Conservation (phyloP, 2,113 vertebrate species). For the Noturus placidus region DNA sequence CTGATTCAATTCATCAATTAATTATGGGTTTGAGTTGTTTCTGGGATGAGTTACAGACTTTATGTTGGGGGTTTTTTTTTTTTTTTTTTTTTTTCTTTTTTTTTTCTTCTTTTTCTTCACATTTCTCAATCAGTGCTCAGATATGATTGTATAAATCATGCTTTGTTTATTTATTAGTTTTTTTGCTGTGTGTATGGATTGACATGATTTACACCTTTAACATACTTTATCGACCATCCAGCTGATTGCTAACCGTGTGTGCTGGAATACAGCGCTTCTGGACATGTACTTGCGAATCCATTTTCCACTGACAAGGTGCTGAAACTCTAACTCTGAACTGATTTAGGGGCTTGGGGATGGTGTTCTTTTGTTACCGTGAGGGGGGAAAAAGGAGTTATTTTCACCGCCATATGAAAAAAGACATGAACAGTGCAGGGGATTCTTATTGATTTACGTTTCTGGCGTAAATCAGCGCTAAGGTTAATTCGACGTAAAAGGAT, state of each 20-base stretch:
- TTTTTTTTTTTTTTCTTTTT: no score
- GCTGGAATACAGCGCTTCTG: constrained; percentile 11
- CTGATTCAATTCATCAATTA: background rate
- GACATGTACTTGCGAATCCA: constrained; percentile 1
- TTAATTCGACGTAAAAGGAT: background rate
- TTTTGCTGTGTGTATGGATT: constrained; percentile 15
- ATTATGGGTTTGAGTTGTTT: background rate
- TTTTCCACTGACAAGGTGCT: constrained; percentile 3
- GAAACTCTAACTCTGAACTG: no score
- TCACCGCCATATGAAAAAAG: background rate
- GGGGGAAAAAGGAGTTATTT: no score
- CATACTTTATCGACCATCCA: background rate
- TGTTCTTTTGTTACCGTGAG: background rate
- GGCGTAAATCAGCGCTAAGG: background rate
- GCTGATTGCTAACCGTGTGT: background rate
- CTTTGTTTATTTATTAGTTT: background rate
- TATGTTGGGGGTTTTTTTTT: no score
- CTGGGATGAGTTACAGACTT: background rate
- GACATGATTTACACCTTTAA: background rate
- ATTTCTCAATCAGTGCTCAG: background rate
- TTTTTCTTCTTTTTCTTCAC: background rate
- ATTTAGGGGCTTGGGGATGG: background rate
- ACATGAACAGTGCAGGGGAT: background rate
- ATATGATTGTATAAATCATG: background rate
- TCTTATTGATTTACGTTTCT: background rate